Conservation (phyloP, 2,888 invertebrate genomes). For the Notodonta dromedarius region DNA sequence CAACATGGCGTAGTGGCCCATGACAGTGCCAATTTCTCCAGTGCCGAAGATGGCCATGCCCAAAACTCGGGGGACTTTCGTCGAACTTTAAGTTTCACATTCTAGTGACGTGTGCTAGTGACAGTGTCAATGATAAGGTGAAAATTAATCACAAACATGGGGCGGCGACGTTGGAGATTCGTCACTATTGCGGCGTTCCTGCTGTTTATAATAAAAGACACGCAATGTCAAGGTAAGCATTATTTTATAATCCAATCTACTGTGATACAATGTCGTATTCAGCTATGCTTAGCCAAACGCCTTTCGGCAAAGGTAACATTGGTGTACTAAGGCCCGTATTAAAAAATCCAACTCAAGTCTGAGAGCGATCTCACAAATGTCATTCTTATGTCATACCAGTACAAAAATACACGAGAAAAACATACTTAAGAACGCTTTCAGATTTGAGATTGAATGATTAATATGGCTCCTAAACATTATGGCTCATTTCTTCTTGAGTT, state of each 20-base stretch:
- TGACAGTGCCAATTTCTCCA: conserved; percentile 51
- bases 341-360: too few species aligned
- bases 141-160: conserved; percentile 70
- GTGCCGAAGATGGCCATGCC: conserved; percentile 57
- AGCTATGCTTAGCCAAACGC: too few species aligned
- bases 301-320: too few species aligned
- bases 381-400: too few species aligned
- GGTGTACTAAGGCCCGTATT: too few species aligned
- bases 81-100: conserved; percentile 46
- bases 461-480: too few species aligned
- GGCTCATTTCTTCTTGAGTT: too few species aligned
- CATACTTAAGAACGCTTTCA: too few species aligned
- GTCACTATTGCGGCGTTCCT: conserved; percentile 74
- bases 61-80: conserved; percentile 46
- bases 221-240: conserved; percentile 74
- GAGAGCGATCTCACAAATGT: too few species aligned
- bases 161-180: conserved; percentile 77
- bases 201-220: conserved; percentile 70
- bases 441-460: too few species aligned
- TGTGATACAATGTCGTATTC: too few species aligned
- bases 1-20: conserved; percentile 57
- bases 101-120: conserved; percentile 33
- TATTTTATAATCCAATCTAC: background rate
- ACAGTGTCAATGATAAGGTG: conserved; percentile 74
- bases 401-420: too few species aligned